Conservation (phyloP, 2,888 invertebrate genomes). For the Clusia tigrina region DNA sequence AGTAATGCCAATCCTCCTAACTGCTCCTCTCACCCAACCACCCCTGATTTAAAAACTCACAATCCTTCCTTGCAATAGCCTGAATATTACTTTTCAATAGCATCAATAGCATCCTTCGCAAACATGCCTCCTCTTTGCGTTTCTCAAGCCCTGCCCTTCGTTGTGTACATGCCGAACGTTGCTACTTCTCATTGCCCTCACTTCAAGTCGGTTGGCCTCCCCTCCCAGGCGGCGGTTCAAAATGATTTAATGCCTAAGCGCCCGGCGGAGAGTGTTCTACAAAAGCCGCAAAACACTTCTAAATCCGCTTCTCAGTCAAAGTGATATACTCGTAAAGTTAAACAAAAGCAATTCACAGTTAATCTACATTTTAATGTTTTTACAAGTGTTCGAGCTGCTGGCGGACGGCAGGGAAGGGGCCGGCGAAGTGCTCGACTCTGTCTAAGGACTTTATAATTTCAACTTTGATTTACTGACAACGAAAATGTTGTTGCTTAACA, state of each 20-base stretch:
- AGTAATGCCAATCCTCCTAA: too few species aligned
- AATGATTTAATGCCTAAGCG: constrained; percentile 21
- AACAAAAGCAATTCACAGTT: constrained; percentile 32
- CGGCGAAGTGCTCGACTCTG: not conserved
- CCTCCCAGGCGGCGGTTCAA: too few species aligned
- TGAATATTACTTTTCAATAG: too few species aligned
- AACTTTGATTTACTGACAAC: constrained; percentile 26
- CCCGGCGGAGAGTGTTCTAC: constrained; percentile 11
- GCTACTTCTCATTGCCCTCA: too few species aligned
- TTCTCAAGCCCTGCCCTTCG: too few species aligned
- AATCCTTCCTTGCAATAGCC: too few species aligned
- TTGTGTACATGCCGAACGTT: too few species aligned
- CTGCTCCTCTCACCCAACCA: too few species aligned
- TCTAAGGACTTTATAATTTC: constrained; percentile 26
- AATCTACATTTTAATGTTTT: constrained; percentile 30
- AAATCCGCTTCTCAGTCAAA: not conserved
- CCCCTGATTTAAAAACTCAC: too few species aligned
- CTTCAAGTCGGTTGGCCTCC: too few species aligned
- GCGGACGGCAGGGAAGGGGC: not conserved
- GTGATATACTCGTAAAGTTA: constrained; percentile 18
- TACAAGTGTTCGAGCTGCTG: not conserved
- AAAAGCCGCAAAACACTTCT: not conserved
- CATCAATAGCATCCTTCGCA: too few species aligned
- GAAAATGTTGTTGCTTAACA: constrained; percentile 7
- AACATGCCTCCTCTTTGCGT: too few species aligned